Conservation (phyloP, 2,113 vertebrate genomes). For the Oriolus oriolus region DNA sequence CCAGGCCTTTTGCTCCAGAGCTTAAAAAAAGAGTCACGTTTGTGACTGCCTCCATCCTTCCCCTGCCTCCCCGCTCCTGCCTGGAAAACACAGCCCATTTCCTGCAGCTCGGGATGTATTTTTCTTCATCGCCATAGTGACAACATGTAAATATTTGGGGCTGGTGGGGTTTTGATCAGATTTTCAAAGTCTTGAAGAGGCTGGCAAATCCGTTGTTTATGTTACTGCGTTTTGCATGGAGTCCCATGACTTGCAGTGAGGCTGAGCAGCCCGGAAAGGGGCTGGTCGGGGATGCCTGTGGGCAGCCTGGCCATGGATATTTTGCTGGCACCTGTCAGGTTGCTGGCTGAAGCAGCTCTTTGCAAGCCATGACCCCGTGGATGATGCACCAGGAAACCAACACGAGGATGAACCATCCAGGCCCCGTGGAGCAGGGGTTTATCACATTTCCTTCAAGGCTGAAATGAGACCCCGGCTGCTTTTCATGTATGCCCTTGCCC, state of each 20-base stretch:
- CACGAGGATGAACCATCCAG: not conserved
- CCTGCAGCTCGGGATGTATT: not conserved
- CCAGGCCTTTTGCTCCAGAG: not conserved
- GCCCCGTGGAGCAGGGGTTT: not conserved
- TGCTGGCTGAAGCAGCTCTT: no score
- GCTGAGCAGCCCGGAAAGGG: not conserved
- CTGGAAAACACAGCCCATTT: not conserved
- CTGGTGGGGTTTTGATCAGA: not conserved
- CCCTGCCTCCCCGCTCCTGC: not conserved
- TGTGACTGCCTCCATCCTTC: not conserved
- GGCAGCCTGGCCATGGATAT: fast-evolving
- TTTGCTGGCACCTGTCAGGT: not conserved
- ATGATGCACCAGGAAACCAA: not conserved
- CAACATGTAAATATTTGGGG: not conserved
- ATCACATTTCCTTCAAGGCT: not conserved
- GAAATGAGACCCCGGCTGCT: not conserved
- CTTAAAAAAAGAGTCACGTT: not conserved
- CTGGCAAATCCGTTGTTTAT: not conserved
- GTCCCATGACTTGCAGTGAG: not conserved
- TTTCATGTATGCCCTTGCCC: not conserved
- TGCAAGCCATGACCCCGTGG: not conserved
- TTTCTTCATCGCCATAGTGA: constrained; percentile 43
- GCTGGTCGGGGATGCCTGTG: not conserved
- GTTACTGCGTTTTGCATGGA: not conserved
- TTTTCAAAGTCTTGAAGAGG: not conserved